Evolutionary conservation across 1,140 invertebrate species (phyloP), one percentile per base, ranked within the genome.

Genomic region (Luehdorfia chinensis): DNA sequence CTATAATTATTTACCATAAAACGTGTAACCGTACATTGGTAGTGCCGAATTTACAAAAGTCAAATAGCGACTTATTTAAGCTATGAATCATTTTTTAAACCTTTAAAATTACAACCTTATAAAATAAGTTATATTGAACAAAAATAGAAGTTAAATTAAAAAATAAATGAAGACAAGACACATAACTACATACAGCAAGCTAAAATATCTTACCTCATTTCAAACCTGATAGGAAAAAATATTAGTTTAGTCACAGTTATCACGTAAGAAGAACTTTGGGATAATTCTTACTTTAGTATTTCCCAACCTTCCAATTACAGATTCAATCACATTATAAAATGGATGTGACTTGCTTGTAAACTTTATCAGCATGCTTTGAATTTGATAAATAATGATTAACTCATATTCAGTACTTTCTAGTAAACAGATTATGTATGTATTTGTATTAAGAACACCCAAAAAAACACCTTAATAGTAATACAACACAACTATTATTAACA

Each of bases 161-260:
- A 53, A 49, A 39, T 50, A 49, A 45, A 37, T 31, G 37, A 54
- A 55, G 46, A 53, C 32, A 47, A 45, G 19, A 55, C 47, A 57
- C 27, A n/a, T n/a, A 59, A 34, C 60, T 60, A 67, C 58, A 57
- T 53, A 61, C 55, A n/a, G n/a, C n/a, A 67, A 61, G 46, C 54
- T 47, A 43, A 59, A 61, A 59, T 50, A 51, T 50, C 68, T 72
- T 72, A 72, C 68, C 68, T 72, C 59, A 21, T 21, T n/a, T 34
- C 14, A 55, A 55, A 68, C 68, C 68, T 72, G 68, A 72, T 61
- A 71, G 63, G 51, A 49, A 58, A 57, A 72, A 60, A 13, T 13
- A 56, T 45, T 60, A 45, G 49, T 60, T 50, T 48, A n/a, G n/a
- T n/a, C n/a, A 44, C 21, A 48, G 12, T 49, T 13, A 6, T 37